Percentiles rank a stretch among this genome's conserved stretches.
Conservation (phyloP, 2,888 invertebrate genomes). For the Epistrophe grossulariae region DNA sequence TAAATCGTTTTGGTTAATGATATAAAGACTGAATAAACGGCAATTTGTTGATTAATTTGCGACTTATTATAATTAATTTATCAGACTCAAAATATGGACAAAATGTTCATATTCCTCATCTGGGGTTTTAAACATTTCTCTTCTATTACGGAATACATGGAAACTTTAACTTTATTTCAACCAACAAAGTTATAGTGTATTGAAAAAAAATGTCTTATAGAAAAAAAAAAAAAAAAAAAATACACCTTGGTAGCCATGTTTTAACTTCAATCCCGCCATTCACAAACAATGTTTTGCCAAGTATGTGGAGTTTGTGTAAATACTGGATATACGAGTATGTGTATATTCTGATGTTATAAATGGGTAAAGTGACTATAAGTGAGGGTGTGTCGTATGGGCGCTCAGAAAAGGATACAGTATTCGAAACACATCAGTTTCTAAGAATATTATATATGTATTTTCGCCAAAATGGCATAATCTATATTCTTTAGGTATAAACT, state of each 20-base stretch:
- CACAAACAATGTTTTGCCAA: constrained; percentile 30
- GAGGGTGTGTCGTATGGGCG: background rate
- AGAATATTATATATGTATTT: constrained; percentile 42
- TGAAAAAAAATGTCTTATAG: too few relatives aligned
- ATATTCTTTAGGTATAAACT: background rate
- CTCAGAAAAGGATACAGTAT: constrained; percentile 21
- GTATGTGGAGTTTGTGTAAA: constrained; percentile 38
- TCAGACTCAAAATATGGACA: too few relatives aligned
- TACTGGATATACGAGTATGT: background rate
- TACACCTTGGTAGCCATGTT: background rate
- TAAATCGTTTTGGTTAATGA: too few relatives aligned
- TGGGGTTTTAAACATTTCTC: too few relatives aligned
- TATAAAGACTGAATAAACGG: too few relatives aligned
- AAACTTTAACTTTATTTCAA: too few relatives aligned
- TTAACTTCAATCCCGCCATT: background rate
- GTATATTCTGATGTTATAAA: constrained; percentile 2
- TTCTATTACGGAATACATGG: too few relatives aligned
- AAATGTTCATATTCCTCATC: too few relatives aligned
- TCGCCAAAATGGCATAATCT: constrained; percentile 7
- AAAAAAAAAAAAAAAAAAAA: background rate
- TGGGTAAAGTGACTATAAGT: background rate
- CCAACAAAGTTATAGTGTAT: too few relatives aligned
- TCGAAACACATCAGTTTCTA: constrained; percentile 30
- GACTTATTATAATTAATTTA: too few relatives aligned
- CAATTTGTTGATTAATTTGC: too few relatives aligned